Base-by-base conservation (phyloP, 1,140 invertebrate species). In the Melanaphis sacchari region DNA sequence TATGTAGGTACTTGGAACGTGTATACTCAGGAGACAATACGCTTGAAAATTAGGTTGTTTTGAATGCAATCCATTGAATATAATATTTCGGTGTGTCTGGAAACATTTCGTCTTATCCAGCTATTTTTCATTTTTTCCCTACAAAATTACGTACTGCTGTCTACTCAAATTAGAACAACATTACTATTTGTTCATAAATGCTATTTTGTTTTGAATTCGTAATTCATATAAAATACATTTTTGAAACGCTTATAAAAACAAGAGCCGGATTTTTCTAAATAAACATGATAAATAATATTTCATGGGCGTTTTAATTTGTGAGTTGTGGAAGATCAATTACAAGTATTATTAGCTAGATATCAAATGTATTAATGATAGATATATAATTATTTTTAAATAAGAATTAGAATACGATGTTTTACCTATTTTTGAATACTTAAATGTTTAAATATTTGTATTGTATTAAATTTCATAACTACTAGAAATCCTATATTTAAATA, bases 31-130 rank as follows among this genome's bases (percentile, higher is more conserved):
- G n/a, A 43, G 90, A 91, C 54, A 91, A 91, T 91, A 22, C 59
- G 40, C 26, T 40, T 36, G 40, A 76, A 59, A 76, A 76, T 92
- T 82, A 46, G 66, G 41, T 90, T 41, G 89, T 90, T 59, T 66
- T 41, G 54, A 90, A 66, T 21, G 54, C 88, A 59, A 59, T 41
- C 31, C 26, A 31, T 66, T 38, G 36, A 41, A 52, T 26, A 38
- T n/a, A 18, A 46, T 87, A 87, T 88, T 89, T 54, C 36, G 38
- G 88, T 36, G 43, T 41, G 90, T 26, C 43, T 21, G 66, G 31
- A 91, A 91, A 76, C 49, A 43, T 90, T 52, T 90, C 8, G 22
- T 90, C 21, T 90, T 59, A 52, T 90, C 46, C 59, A 15, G 15
- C 59, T 76, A 76, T 76, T 76, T 76, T 76, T 76, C 31, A 76